phyloP scores from a whole-genome alignment of 2,888 invertebrate genomes.

The Clitarchus hookeri region DNA sequence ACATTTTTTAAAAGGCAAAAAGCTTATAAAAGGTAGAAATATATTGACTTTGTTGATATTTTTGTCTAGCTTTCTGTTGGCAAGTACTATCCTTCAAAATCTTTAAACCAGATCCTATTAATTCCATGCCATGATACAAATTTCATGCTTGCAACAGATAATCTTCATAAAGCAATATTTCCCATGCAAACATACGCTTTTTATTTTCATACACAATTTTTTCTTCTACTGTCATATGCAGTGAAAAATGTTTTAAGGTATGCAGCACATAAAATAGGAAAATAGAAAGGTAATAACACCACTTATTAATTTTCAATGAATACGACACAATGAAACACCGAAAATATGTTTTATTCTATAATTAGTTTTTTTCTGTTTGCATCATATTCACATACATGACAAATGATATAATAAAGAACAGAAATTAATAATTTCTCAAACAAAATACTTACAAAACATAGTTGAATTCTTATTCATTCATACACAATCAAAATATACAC shows the following conservation, averaged over 20 bases:
- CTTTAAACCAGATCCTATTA: too few species aligned
- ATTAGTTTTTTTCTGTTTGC: slow-evolving; percentile 20
- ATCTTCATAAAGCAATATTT: too few species aligned
- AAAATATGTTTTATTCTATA: slow-evolving; percentile 23
- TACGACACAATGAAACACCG: slow-evolving; percentile 17
- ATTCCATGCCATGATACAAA: too few species aligned
- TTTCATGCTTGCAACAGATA: too few species aligned
- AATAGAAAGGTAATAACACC: not conserved
- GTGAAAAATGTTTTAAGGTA: not conserved
- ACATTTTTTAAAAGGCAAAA: too few species aligned
- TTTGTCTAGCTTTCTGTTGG: too few species aligned
- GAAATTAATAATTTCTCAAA: not conserved
- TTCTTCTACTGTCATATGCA: too few species aligned
- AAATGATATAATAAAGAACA: not conserved
- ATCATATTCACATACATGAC: slow-evolving; percentile 25
- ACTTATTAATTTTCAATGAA: not conserved
- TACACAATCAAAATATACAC: slow-evolving; percentile 4
- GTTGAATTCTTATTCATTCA: not conserved
- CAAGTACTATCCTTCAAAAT: too few species aligned
- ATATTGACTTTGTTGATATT: too few species aligned
- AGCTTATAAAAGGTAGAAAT: too few species aligned
- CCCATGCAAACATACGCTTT: too few species aligned
- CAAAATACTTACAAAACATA: not conserved
- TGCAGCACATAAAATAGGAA: not conserved
- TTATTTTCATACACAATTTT: too few species aligned